Conservation (phyloP, 2,113 vertebrate genomes). For the Syrmaticus mikado region DNA sequence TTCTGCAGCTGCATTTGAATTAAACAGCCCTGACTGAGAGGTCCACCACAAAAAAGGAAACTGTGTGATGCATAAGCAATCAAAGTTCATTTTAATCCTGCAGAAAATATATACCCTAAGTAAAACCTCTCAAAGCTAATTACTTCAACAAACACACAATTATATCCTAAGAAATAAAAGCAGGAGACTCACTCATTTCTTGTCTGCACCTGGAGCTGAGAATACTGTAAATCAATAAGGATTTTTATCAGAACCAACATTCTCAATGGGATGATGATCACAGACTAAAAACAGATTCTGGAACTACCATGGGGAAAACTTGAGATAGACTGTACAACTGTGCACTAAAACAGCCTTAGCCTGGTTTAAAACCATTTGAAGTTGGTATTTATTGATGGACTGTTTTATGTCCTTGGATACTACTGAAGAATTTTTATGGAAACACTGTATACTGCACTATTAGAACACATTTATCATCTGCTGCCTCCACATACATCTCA, state of each 20-base stretch:
- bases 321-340: constrained; percentile 10
- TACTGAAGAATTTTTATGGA: constrained; percentile 59
- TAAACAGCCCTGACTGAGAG: neutral
- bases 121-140: neutral
- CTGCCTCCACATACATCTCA: constrained; percentile 31
- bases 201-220: neutral
- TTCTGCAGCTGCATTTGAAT: neutral
- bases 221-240: neutral
- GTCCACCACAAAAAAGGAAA: neutral
- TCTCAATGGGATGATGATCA: neutral
- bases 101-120: neutral
- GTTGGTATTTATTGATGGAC: constrained; percentile 30
- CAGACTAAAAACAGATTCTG: constrained; percentile 53
- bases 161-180: neutral
- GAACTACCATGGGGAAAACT: constrained; percentile 46
- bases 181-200: neutral
- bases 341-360: constrained; percentile 11
- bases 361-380: constrained; percentile 28
- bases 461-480: constrained; percentile 46
- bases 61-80: neutral
- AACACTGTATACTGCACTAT: constrained; percentile 40
- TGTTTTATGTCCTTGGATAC: constrained; percentile 62
- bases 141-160: neutral
- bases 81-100: neutral
- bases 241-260: neutral